Conservation (phyloP, 2,113 vertebrate species). For the Pycnonotus jocosus region DNA sequence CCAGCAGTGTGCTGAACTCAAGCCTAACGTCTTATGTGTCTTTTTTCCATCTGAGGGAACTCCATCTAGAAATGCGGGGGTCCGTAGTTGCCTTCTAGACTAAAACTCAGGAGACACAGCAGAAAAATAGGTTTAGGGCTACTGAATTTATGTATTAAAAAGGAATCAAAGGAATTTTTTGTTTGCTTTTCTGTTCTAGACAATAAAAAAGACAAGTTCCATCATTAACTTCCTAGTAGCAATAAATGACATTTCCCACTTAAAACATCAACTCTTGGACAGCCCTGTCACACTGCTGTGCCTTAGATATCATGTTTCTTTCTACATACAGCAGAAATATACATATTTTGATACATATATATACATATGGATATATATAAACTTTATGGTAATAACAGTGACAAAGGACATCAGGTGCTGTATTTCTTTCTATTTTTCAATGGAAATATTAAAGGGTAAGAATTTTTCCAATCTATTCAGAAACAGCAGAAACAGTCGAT, state of each 20-base stretch:
- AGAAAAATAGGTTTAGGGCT: neutral
- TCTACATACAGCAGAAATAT: neutral
- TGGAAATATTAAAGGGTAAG: neutral
- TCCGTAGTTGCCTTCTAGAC: neutral
- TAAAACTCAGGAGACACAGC: neutral
- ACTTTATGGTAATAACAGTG: neutral
- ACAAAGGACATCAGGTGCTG: neutral
- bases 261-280: neutral
- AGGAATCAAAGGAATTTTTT: too few relatives aligned
- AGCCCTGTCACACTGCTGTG: neutral
- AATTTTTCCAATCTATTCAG: neutral
- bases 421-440: neutral
- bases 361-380: neutral
- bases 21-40: neutral
- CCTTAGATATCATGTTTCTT: neutral
- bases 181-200: neutral
- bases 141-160: neutral
- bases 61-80: neutral
- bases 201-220: neutral
- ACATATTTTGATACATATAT: neutral
- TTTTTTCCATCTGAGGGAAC: neutral
- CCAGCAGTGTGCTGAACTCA: neutral
- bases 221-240: neutral
- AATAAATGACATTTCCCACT: neutral
- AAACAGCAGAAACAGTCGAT: neutral